A percentile compares a stretch with the other conserved stretches of the same genome.
Conservation (phyloP, 2,888 invertebrate genomes). For the Aelia acuminata region DNA sequence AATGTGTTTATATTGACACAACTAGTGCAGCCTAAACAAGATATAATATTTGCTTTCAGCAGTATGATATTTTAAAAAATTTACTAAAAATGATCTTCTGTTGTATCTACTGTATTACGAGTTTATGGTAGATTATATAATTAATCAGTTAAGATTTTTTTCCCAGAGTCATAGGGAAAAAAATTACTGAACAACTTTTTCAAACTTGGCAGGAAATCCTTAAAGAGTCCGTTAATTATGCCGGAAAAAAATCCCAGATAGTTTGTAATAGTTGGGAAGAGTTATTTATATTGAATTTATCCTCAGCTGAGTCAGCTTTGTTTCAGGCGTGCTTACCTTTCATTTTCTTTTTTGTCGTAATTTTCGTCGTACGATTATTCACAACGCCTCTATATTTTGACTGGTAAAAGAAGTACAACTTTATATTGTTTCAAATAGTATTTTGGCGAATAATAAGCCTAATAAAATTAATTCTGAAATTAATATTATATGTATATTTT, state of each 20-base stretch:
- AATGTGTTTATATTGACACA: no score
- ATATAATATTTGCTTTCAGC: no score
- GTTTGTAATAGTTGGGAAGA: background rate
- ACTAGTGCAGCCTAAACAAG: no score
- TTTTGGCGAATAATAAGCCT: no score
- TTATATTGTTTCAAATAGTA: no score
- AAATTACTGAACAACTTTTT: background rate
- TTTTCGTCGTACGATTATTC: background rate
- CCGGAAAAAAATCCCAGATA: background rate
- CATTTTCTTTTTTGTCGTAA: background rate
- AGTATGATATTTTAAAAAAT: background rate
- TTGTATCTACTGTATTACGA: no score
- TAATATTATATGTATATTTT: no score
- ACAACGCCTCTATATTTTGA: background rate
- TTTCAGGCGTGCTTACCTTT: background rate
- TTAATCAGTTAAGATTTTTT: no score
- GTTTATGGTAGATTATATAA: no score
- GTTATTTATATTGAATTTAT: constrained; percentile 4
- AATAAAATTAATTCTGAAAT: no score
- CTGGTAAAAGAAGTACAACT: background rate
- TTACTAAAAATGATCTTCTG: no score
- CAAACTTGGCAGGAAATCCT: background rate
- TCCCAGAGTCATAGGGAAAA: background rate
- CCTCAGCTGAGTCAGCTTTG: background rate
- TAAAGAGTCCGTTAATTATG: background rate